A percentile compares a stretch with the other conserved stretches of the same genome.
Evolutionary conservation across 2,888 invertebrate species (phyloP).

Genomic region (Tubulanus polymorphus): DNA sequence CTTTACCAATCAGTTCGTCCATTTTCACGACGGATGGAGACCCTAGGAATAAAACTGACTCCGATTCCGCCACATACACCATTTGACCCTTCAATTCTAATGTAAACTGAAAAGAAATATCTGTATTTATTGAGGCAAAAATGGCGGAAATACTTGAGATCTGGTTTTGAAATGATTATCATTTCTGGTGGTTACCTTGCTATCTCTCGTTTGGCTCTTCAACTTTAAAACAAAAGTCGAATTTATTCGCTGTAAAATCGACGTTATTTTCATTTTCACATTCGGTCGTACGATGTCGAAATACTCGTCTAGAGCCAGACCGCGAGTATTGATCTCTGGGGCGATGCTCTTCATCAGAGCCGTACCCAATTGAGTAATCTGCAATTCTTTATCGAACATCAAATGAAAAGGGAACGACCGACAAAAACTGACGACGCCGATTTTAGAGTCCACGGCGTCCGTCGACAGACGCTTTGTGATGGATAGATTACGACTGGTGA

Average conservation of each 20-base stretch:
- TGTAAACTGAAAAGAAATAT: too few species aligned
- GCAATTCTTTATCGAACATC: constrained; percentile 85
- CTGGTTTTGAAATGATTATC: too few species aligned
- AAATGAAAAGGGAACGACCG: constrained; percentile 93
- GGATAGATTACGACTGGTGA: background rate
- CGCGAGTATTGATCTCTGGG: constrained; percentile 42
- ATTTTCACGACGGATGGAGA: constrained; percentile 89
- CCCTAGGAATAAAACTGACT: constrained; percentile 85
- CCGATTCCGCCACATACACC: constrained; percentile 88
- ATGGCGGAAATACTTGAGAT: too few species aligned
- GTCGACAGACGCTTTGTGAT: constrained; percentile 19
- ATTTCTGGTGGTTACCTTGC: too few species aligned
- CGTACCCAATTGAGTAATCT: constrained; percentile 83
- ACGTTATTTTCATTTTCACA: constrained; percentile 34
- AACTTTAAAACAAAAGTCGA: constrained; percentile 34
- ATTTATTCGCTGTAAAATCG: constrained; percentile 37
- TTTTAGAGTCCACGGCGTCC: constrained; percentile 30
- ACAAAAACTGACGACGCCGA: constrained; percentile 42
- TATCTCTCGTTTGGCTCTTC: constrained; percentile 18
- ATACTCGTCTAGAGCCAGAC: constrained; percentile 24
- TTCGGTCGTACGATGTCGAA: constrained; percentile 34
- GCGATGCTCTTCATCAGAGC: constrained; percentile 84
- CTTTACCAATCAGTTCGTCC: constrained; percentile 84
- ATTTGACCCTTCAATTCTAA: constrained; percentile 94
- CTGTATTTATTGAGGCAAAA: too few species aligned